Base-by-base conservation (phyloP, 2,888 invertebrate species). In the Elgonia sp. region DNA sequence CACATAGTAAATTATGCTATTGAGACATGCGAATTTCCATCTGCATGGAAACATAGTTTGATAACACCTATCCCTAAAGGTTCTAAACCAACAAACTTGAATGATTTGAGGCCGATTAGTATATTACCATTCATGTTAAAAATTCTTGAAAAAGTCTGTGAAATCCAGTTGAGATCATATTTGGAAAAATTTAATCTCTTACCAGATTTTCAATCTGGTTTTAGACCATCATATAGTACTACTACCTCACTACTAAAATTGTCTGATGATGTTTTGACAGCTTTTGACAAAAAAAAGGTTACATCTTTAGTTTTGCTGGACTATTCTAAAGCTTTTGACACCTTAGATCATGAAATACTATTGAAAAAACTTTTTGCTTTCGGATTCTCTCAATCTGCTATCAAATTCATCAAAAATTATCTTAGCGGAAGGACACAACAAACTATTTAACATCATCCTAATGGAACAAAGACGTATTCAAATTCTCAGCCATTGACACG, bases 251-350 rank as follows among this genome's bases (percentile, higher is more conserved):
- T 73, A 6, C 16, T 16, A 5, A 16, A 73, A 0, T 7, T 73
- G 14, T 73, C 73, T 42, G 60, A 73, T 16, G n/a, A 40, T 14
- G 42, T 73, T 0, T 16, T 73, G 29, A 8, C 42, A 18, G 18
- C 20, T 12, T 73, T 40, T 60, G 73, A 73, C 40, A 20, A 40
- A 2, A 12, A 42, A 55, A 57, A 1, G 37, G 65, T 60, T 4
- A 7, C 73, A 7, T 60, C 73, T 0, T 16, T 73, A 6, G 1
- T 73, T 6, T 16, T 60, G 9, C 9, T 73, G 4, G 75, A 62
- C 40, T 75, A 12, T 21, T 75, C 75, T 9, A 75, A 75, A n/a
- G 75, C 75, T 9, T 75, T 75, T 20, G 75, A 75, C n/a, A 75
- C 75, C 0, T 16, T 75, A 8, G 42, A 62, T 14, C 75, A 75